phyloP scores from a whole-genome alignment of 2,888 invertebrate species.

The Mesodorylaimus sp. region DNA sequence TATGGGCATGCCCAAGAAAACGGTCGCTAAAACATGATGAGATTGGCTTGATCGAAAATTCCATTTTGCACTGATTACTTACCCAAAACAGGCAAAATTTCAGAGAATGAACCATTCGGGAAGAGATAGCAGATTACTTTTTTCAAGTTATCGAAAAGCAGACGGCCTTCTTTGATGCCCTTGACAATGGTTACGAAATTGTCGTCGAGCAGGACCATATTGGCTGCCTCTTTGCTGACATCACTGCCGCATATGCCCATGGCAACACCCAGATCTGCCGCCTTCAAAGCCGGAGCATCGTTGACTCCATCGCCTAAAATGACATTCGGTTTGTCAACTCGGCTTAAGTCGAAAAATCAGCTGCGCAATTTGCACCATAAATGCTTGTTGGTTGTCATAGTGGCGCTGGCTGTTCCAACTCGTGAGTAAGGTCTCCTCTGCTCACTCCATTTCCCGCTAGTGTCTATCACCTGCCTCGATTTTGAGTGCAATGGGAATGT shows the following conservation, averaged over 20 bases:
- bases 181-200: conserved; percentile 1
- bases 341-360: too few species aligned
- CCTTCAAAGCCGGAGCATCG: conserved; percentile 3
- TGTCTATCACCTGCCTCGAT: too few species aligned
- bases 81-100: conserved; percentile 5
- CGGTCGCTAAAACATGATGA: conserved; percentile 1
- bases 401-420: too few species aligned
- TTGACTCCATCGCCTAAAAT: conserved; percentile 3
- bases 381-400: too few species aligned
- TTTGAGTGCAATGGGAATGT: too few species aligned
- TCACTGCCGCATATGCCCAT: conserved; percentile 6
- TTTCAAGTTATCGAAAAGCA: conserved; percentile 3
- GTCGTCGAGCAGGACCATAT: conserved; percentile 2
- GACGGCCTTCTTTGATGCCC: conserved; percentile 1
- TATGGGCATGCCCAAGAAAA: conserved; percentile 1
- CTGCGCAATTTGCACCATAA: too few species aligned
- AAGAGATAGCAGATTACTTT: conserved; percentile 3
- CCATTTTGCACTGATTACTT: too few species aligned
- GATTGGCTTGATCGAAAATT: too few species aligned
- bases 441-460: too few species aligned
- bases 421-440: too few species aligned
- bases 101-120: conserved; percentile 1
- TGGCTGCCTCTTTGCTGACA: conserved; percentile 4
- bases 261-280: conserved; percentile 1
- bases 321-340: not conserved